Percentiles rank a stretch among this genome's conserved stretches.
phyloP scores from a whole-genome alignment of 2,797 vertebrate species.

The Lophius americanus region DNA sequence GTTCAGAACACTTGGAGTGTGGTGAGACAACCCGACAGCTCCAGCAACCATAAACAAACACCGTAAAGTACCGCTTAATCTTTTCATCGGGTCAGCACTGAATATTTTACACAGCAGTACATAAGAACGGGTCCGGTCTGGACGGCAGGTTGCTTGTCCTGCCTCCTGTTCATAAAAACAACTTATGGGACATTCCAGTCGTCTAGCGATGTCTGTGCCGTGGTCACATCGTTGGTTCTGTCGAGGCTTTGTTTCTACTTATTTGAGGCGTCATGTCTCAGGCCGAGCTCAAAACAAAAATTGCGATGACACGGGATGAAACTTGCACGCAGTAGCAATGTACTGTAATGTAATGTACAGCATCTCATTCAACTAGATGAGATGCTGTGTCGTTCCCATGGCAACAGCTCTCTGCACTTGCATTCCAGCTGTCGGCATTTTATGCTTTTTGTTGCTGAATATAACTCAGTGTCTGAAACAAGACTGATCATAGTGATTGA shows the following conservation, averaged over 20 bases:
- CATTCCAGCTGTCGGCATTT: no score
- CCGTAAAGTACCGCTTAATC: conserved; percentile 77
- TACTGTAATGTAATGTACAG: no score
- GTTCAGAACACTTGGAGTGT: conserved; percentile 77
- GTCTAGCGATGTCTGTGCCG: conserved; percentile 50
- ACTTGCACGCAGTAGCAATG: no score
- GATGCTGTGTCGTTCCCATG: no score
- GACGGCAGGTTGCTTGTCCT: conserved; percentile 39
- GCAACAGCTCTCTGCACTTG: no score
- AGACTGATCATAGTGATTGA: no score
- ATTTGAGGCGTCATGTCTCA: conserved; percentile 12
- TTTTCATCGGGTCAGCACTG: conserved; percentile 74
- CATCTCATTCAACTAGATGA: no score
- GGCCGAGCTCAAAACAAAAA: neutral
- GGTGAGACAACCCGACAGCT: conserved; percentile 81
- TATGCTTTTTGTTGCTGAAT: no score
- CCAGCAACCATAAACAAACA: conserved; percentile 79
- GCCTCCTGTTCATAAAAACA: conserved; percentile 48
- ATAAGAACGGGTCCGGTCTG: conserved; percentile 53
- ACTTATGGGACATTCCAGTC: conserved; percentile 53
- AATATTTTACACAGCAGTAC: conserved; percentile 54
- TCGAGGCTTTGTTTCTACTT: conserved; percentile 11
- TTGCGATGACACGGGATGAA: no score
- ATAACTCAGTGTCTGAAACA: no score
- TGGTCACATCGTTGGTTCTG: conserved; percentile 22